A percentile compares a stretch with the other conserved stretches of the same genome.
Evolutionary conservation across 2,888 invertebrate genomes (phyloP).

Genomic region (Cheiracanthium punctorium): DNA sequence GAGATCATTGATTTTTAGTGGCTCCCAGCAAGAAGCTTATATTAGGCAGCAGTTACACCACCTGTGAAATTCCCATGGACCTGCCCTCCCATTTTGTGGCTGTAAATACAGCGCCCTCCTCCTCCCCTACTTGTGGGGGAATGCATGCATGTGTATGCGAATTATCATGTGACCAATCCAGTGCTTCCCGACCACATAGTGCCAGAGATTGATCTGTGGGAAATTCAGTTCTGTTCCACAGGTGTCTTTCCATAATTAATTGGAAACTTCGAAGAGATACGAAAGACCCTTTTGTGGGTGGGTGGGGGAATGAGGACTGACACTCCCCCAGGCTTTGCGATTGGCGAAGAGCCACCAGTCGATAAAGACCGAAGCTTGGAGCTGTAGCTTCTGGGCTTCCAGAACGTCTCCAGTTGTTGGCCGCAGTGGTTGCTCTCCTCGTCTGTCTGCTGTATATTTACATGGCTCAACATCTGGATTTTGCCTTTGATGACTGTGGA

Average conservation of each 20-base stretch:
- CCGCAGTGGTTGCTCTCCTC: constrained; percentile 26
- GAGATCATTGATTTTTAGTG: constrained; percentile 61
- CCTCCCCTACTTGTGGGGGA: constrained; percentile 34
- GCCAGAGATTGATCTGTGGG: constrained; percentile 69
- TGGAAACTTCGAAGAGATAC: constrained; percentile 57
- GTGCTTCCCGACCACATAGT: constrained; percentile 37
- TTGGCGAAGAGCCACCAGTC: constrained; percentile 68
- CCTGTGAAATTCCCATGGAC: constrained; percentile 61
- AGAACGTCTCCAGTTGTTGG: constrained; percentile 47
- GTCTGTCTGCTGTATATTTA: constrained; percentile 5
- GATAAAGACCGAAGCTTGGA: constrained; percentile 51
- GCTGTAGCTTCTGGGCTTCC: constrained; percentile 62
- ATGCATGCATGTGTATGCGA: constrained; percentile 58
- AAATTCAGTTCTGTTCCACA: constrained; percentile 65
- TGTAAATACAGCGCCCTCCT: constrained; percentile 47
- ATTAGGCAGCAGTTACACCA: constrained; percentile 55
- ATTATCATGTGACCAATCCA: constrained; percentile 62
- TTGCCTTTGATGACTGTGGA: constrained; percentile 70
- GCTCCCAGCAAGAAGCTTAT: constrained; percentile 51
- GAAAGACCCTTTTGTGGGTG: constrained; percentile 23
- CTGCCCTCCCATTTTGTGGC: constrained; percentile 48
- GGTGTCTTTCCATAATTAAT: constrained; percentile 71
- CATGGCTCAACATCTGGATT: constrained; percentile 70
- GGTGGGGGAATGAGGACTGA: constrained; percentile 16
- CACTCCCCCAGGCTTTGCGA: constrained; percentile 45